These are phyloP conservation scores for Poecilobothrus nobilitatus DNA, from an alignment of 2,888 invertebrate species.

Conservation along the genomic window DNA sequence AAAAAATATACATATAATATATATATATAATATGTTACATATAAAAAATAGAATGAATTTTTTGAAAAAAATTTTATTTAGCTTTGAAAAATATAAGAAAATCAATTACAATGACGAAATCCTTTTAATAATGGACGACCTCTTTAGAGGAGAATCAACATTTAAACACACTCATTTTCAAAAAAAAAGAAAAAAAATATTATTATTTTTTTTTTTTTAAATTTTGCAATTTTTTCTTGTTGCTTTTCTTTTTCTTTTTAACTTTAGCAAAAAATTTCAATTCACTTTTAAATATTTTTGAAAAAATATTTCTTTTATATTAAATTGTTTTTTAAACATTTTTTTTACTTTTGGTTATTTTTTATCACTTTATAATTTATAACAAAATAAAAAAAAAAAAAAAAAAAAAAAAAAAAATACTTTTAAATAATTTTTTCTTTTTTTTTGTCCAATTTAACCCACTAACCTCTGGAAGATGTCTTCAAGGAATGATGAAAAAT, in stretches of 20 bases:
- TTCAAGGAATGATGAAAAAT: not conserved
- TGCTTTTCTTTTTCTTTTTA: no score
- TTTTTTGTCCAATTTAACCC: not conserved
- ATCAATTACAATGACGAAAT: conserved; percentile 4
- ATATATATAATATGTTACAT: no score
- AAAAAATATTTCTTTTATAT: not conserved
- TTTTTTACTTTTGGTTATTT: not conserved
- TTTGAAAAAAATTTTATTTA: no score
- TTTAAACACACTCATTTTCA: not conserved
- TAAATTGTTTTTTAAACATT: conserved; percentile 1
- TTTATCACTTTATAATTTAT: not conserved
- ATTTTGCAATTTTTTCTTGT: no score
- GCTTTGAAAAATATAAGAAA: not conserved
- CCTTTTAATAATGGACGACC: not conserved
- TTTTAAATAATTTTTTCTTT: not conserved
- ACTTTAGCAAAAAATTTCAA: no score
- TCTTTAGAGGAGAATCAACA: not conserved
- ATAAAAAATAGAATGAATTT: no score
- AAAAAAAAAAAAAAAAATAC: not conserved
- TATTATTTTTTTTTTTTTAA: no score
- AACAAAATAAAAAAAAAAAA: no score
- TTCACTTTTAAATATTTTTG: not conserved
- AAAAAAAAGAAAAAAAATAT: no score
- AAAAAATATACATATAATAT: no score
- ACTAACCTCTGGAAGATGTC: conserved; percentile 1